Evolutionary conservation across 1,140 invertebrate genomes (phyloP).

Genomic region (Ceratina australensis): DNA sequence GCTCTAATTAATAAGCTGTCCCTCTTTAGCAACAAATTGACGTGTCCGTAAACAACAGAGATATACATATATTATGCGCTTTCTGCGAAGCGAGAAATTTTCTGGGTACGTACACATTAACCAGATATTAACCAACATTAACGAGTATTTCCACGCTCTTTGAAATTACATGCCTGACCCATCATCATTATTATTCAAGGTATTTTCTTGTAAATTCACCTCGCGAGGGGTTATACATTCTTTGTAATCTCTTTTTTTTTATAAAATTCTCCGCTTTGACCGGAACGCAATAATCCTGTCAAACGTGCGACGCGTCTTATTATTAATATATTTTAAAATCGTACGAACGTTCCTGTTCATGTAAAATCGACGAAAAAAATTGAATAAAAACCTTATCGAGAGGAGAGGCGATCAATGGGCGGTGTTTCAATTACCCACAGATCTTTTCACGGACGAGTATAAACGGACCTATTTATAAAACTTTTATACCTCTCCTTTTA

Average conservation of each 20-base stretch:
- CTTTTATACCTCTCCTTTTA: neutral
- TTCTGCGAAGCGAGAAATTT: constrained; percentile 4
- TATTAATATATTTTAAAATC: no score
- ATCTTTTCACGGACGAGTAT: neutral
- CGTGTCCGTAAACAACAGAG: constrained; percentile 11
- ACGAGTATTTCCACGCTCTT: neutral
- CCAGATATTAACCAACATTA: constrained; percentile 15
- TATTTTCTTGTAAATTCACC: no score
- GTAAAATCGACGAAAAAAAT: no score
- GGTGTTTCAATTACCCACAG: no score
- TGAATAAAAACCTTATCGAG: no score
- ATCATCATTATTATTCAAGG: neutral
- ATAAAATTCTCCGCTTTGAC: no score
- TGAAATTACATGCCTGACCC: neutral
- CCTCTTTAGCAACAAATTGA: constrained; percentile 8
- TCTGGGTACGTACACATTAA: neutral
- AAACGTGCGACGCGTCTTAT: no score
- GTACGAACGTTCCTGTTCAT: no score
- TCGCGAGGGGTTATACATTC: no score
- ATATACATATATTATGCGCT: constrained; percentile 12
- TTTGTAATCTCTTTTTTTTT: no score
- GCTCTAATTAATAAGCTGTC: constrained; percentile 33
- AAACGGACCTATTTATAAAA: constrained; percentile 2
- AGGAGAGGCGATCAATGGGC: no score
- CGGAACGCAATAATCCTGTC: no score